phyloP scores from a whole-genome alignment of 1,140 invertebrate genomes.

The Capitella teleta region DNA sequence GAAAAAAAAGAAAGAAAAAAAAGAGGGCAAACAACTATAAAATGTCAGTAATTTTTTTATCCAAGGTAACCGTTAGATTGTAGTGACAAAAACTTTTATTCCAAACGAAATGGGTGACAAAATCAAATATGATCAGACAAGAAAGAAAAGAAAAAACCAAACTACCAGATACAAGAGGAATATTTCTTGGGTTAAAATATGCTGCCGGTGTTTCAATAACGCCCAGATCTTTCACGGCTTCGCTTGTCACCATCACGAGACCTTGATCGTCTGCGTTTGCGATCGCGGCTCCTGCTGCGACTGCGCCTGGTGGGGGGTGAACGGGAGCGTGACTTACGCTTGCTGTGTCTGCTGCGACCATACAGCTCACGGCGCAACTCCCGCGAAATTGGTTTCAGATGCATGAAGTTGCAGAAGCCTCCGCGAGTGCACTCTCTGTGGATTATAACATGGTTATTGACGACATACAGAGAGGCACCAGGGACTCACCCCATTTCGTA shows the following conservation, averaged over 20 bases:
- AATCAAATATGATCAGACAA: too few species aligned
- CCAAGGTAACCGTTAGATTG: too few species aligned
- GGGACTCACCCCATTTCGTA: constrained; percentile 83
- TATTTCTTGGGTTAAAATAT: too few species aligned
- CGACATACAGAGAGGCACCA: not conserved
- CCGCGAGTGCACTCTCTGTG: constrained; percentile 83
- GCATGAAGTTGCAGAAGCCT: constrained; percentile 99
- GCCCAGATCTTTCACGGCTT: not conserved
- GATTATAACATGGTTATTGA: not conserved
- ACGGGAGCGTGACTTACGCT: constrained; percentile 21
- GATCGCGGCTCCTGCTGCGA: constrained; percentile 17
- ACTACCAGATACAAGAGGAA: too few species aligned
- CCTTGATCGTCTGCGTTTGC: constrained; percentile 10
- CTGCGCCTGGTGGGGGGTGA: constrained; percentile 29
- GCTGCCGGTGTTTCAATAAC: not conserved
- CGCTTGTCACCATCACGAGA: constrained; percentile 17
- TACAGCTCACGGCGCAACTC: constrained; percentile 70
- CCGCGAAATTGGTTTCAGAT: constrained; percentile 92
- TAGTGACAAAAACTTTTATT: too few species aligned
- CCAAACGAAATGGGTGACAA: too few species aligned
- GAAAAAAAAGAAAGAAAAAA: too few species aligned
- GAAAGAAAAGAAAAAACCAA: too few species aligned
- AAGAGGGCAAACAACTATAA: too few species aligned
- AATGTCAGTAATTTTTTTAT: too few species aligned
- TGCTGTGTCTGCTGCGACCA: constrained; percentile 43